Conservation (phyloP, 2,888 invertebrate species). For the Cantharis rufa region DNA sequence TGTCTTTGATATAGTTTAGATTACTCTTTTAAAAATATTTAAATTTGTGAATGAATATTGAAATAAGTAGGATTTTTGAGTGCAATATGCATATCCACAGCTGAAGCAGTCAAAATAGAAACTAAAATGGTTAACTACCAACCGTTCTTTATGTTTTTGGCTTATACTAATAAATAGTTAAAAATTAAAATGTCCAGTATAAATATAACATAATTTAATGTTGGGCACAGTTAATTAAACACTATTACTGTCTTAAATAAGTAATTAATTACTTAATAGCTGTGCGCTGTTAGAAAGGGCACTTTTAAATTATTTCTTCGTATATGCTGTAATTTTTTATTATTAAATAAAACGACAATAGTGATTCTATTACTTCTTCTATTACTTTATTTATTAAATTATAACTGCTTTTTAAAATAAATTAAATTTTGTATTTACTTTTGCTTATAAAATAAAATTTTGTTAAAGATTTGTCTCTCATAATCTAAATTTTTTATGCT, state of each 20-base stretch:
- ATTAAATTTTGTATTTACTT: background rate
- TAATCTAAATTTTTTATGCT: background rate
- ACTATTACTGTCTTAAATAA: slow-evolving; percentile 20
- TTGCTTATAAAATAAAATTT: background rate
- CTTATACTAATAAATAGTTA: slow-evolving; percentile 18
- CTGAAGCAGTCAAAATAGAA: slow-evolving; percentile 14
- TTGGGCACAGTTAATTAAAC: slow-evolving; percentile 37
- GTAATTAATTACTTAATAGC: slow-evolving; percentile 32
- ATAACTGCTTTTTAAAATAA: background rate
- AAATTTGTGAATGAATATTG: slow-evolving; percentile 37
- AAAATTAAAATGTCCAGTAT: slow-evolving; percentile 23
- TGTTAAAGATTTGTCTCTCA: background rate
- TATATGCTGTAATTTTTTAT: slow-evolving; percentile 50
- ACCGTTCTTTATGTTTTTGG: background rate
- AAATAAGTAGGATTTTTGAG: slow-evolving; percentile 33
- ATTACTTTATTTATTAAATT: background rate
- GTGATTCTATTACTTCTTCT: slow-evolving; percentile 30
- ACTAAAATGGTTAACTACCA: background rate
- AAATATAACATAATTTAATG: slow-evolving; percentile 37
- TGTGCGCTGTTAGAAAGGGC: slow-evolving; percentile 33
- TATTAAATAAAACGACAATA: slow-evolving; percentile 43
- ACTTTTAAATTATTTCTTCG: slow-evolving; percentile 38
- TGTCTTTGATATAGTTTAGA: slow-evolving; percentile 62
- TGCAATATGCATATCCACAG: slow-evolving; percentile 39
- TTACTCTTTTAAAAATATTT: slow-evolving; percentile 50